Evolutionary conservation across 2,888 invertebrate genomes (phyloP).

Genomic region (Sinodicranocentrus sp.): DNA sequence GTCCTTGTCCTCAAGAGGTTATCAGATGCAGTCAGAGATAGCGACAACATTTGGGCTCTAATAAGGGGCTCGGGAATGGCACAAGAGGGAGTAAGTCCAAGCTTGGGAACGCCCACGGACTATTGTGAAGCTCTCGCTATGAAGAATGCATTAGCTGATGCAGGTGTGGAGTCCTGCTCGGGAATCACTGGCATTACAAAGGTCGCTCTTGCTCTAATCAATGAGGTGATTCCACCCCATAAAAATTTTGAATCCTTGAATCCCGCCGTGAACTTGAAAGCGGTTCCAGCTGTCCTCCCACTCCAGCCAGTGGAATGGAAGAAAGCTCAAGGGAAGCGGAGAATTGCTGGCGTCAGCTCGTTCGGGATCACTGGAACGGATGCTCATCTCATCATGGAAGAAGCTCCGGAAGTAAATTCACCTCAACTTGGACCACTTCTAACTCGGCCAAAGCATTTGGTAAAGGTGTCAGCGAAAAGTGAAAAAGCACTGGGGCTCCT

Average conservation of each 20-base stretch:
- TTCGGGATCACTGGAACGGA: constrained; percentile 53
- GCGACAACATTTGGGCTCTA: constrained; percentile 71
- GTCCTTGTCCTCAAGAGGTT: constrained; percentile 61
- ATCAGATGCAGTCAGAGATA: constrained; percentile 33
- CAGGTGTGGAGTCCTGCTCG: constrained; percentile 56
- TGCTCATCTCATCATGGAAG: constrained; percentile 67
- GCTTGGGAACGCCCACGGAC: constrained; percentile 76
- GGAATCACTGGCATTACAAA: constrained; percentile 51
- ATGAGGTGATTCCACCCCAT: constrained; percentile 29
- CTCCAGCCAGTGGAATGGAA: constrained; percentile 17
- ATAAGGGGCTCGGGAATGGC: constrained; percentile 77
- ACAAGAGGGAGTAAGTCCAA: constrained; percentile 77
- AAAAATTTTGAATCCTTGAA: constrained; percentile 16
- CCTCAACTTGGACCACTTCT: constrained; percentile 23
- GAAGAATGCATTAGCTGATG: constrained; percentile 28
- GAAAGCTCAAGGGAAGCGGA: not conserved
- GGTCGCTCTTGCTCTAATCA: constrained; percentile 1
- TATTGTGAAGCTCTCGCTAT: constrained; percentile 39
- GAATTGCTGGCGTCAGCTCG: constrained; percentile 34
- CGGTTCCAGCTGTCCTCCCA: constrained; percentile 29
- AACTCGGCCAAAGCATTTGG: constrained; percentile 42
- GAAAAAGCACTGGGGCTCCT: constrained; percentile 54
- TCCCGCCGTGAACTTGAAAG: constrained; percentile 29
- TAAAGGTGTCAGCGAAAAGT: constrained; percentile 56
- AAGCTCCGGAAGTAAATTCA: constrained; percentile 48